Evolutionary conservation across 92 coral and sea anemone genomes (phyloP), one percentile per base, ranked within the genome.

Genomic region (Zoanthus solanderi): DNA sequence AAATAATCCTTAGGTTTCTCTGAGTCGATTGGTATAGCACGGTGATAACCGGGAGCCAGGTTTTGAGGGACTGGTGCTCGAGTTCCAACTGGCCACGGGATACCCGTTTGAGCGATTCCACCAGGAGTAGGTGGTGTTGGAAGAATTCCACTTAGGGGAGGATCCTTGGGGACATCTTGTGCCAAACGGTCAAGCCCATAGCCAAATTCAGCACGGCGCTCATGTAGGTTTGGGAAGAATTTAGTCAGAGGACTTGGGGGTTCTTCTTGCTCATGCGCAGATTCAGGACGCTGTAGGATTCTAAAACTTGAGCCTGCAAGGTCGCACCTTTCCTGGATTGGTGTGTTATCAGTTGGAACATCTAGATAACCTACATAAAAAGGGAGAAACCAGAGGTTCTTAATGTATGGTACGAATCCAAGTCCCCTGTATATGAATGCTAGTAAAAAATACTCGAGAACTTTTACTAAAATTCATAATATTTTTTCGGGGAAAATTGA

Each of bases 261-360:
- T 42, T 83, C 72, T 61, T 82, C 45, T 29, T 17, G 57, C 46
- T 18, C 76, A 32, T 76, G 28, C 72, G 85, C 75, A 78, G 77
- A 78, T 60, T 76, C 90, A 13, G 97, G 90, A 30, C 98, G 91
- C 73, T 95, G 98, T 9, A 95, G 88, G 13, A 95, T 94, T 83
- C 94, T 95, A 52, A 88, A 83, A 32, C 91, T 73, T 47, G 92
- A 78, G 0, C 90, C 86, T 50, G 65, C 34, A 52, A 78, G 84
- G 15, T 92, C 90, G 48, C 83, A 80, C 46, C 77, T 92, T 68
- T 85, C 92, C 74, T 71, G 66, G 48, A 84, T 92, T 61, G 94
- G 93, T 23, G 88, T 73, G 45, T 65, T 34, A 45, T 90, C 89
- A 5, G 85, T 83, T 14, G 61, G 61, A 14, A 68, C 88, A n/a